These are phyloP conservation scores for Pampusana beccarii DNA, from an alignment of 2,113 vertebrate species.

Conservation along the genomic window DNA sequence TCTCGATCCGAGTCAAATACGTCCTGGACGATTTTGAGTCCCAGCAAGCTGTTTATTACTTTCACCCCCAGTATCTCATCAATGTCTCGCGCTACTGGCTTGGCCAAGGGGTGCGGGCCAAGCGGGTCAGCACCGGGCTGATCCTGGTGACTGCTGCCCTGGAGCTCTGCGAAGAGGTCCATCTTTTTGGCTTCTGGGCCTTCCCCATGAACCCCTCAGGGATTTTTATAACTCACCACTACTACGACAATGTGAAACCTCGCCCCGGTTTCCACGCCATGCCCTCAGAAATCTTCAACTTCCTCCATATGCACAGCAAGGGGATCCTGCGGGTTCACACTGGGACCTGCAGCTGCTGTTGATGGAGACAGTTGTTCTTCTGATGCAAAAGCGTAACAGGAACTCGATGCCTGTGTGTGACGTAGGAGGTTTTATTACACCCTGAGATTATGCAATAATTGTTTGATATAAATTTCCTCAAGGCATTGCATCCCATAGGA, in stretches of 20 bases:
- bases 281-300: slow-evolving; percentile 97
- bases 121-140: slow-evolving; percentile 92
- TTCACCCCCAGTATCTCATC: slow-evolving; percentile 95
- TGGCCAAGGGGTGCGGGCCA: slow-evolving; percentile 89
- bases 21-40: slow-evolving; percentile 94
- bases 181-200: slow-evolving; percentile 98
- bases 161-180: slow-evolving; percentile 95
- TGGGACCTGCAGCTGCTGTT: slow-evolving; percentile 86
- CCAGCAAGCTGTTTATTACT: slow-evolving; percentile 89
- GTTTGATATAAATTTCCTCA: slow-evolving; percentile 56
- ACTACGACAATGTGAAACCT: slow-evolving; percentile 99
- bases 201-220: slow-evolving; percentile 97
- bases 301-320: slow-evolving; percentile 95
- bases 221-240: slow-evolving; percentile 94
- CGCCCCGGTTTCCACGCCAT: slow-evolving; percentile 96
- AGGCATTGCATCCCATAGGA: slow-evolving; percentile 41
- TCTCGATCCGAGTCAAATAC: slow-evolving; percentile 95
- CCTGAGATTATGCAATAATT: slow-evolving; percentile 75
- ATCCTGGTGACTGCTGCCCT: slow-evolving; percentile 94
- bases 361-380: slow-evolving; percentile 39
- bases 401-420: not conserved
- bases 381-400: not conserved
- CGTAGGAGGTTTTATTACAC: not conserved
- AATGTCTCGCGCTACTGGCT: slow-evolving; percentile 97
- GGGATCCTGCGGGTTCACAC: slow-evolving; percentile 94